Base-by-base conservation (phyloP, 2,797 vertebrate genomes). In the Psittacula echo region DNA sequence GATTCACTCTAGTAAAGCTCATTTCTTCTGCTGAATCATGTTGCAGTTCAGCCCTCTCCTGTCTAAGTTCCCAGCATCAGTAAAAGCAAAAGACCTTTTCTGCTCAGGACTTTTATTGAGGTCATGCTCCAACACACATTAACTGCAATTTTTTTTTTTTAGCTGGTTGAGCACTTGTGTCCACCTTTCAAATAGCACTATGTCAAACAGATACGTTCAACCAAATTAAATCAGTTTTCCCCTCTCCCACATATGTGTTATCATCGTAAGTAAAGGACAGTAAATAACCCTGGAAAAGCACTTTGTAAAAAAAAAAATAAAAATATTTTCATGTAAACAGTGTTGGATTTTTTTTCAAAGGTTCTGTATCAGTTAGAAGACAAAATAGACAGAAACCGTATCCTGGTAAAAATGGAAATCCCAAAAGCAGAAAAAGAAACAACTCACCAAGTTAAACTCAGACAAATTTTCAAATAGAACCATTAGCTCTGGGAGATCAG, bases 21-120 rank as follows among this genome's bases (percentile, higher is more conserved):
- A 84, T 96, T 95, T 97, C 51, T 37, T 87, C 24, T 14, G 37
- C 27, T 51, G 54, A 86, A 92, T 93, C 67, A 39, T 58, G 30
- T 91, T 53, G 68, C 5, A 50, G 7, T 41, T 29, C 41, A 62
- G 37, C 77, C 23, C 32, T 86, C 58, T 64, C 41, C 48, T 77
- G 30, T 21, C 60, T n/a, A 73, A 72, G 14, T 82, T 42, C 22
- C 19, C 53, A 72, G n/a, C 20, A 54, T 67, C 34, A 91, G 37
- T 78, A 61, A 84, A 85, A 81, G 24, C 5, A 88, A 77, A 68
- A 37, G 27, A 64, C 11, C 32, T 92, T 64, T 18, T 76, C 12
- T 64, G 44, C 64, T 91, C n/a, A 68, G 85, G 95, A 30, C 21
- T 56, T 93, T 76, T 75, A 86, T 84, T 68, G 42, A 79, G 75